Base-by-base conservation (phyloP, 2,888 invertebrate genomes). In the Standfussiana lucernea region DNA sequence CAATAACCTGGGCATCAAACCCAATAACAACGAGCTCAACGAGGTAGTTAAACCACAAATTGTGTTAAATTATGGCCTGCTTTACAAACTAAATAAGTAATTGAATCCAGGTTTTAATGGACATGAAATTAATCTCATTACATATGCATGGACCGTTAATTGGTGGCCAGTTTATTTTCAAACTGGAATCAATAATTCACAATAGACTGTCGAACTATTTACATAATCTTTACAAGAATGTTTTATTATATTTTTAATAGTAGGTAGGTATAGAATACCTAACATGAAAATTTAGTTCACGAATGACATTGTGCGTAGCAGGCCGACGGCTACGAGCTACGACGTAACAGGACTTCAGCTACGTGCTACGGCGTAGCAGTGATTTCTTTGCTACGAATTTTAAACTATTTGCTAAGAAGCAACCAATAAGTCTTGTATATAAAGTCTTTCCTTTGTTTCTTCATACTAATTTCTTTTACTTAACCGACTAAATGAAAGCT, bases 61-160 rank as follows among this genome's bases (percentile, higher is more conserved):
- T 37, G 15, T 64, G n/a, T 64, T 64, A 40, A 64, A 32, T 32
- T 62, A 18, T 40, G 56, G 45, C 18, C 24, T 24, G 10, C 37
- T 65, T 65, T 5, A 65, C 28, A 28, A 56, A 65, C 32, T 32
- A 40, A 73, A 65, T 56, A 2, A 28, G 28, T 53, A 28, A 72
- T 47, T 45, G 7, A 74, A 56, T 18, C 15, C 47, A 32, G 37
- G 4, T 28, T 68, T 28, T 13, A 37, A 64, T 45, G 10, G 24
- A 68, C 21, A 53, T 45, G 7, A 15, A 75, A 64, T 75, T 15
- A 45, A 68, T 77, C n/a, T 37, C 13, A n/a, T 68, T 18, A 68
- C 24, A 64, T 32, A 75, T 61, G 40, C 21, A 71, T 42, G 32
- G 11, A 15, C 15, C n/a, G 42, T 73, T 72, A 47, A 56, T 24